Conservation (phyloP, 2,888 invertebrate genomes). For the Rhyacophila evoluta region DNA sequence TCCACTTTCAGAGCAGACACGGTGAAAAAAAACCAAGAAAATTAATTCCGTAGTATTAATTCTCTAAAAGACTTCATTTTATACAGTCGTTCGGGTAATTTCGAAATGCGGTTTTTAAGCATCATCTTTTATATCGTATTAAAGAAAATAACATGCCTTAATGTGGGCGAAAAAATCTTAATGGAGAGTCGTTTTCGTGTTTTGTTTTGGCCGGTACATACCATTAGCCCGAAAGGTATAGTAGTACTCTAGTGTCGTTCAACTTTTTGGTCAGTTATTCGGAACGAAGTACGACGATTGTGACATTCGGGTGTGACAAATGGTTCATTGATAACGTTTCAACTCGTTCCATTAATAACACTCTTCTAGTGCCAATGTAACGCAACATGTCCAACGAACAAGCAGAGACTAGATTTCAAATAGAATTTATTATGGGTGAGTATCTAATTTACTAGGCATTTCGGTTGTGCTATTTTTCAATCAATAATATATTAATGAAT, state of each 20-base stretch:
- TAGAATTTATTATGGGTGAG: neutral
- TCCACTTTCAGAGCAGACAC: too few species aligned
- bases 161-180: constrained; percentile 24
- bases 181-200: constrained; percentile 17
- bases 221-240: neutral
- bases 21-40: too few species aligned
- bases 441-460: constrained; percentile 5
- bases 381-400: constrained; percentile 9
- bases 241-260: constrained; percentile 46
- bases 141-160: constrained; percentile 19
- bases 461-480: neutral
- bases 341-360: constrained; percentile 51
- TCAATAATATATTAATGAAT: neutral
- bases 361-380: constrained; percentile 11
- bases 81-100: neutral
- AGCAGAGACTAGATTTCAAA: neutral
- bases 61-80: neutral
- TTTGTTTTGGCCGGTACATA: constrained; percentile 9
- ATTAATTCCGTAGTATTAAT: too few species aligned
- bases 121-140: constrained; percentile 15
- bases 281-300: constrained; percentile 46
- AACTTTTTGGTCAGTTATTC: constrained; percentile 48
- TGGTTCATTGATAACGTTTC: constrained; percentile 53
- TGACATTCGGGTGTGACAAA: constrained; percentile 51
- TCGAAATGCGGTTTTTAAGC: neutral